Evolutionary conservation across 2,113 vertebrate genomes (phyloP), one percentile per base, ranked within the genome.

Genomic region (Pseudopipra pipra): DNA sequence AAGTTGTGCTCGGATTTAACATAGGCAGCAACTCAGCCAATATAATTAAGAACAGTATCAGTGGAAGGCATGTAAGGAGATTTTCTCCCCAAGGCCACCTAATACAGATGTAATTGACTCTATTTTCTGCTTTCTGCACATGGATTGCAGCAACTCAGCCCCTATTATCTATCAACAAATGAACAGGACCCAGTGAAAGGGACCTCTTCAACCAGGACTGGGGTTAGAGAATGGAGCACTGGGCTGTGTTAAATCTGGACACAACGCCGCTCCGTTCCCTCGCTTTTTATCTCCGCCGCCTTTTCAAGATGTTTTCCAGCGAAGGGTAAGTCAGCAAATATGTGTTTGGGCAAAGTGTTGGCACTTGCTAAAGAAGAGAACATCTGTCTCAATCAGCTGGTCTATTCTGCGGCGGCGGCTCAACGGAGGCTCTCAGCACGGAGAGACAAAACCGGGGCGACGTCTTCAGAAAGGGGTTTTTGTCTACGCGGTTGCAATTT

Each of bases 101-200:
- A 98, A 98, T 98, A 95, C 98, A 98, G 97, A 98, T 97, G 98
- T 98, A 97, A 98, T 98, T 98, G 98, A 98, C 98, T 98, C 97
- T 92, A 95, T 98, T 97, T 98, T 98, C 97, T 98, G 97, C 97
- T 97, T 98, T 98, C 97, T 97, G 97, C 97, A 93, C 98, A 97
- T 86, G 96, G 98, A 97, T 97, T 98, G 96, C 95, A 43, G 93
- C 92, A 96, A 95, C 96, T 97, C 95, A 85, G 94, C 92, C 90
- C 96, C 98, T 98, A 98, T 98, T 98, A 98, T 97, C 89, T 95
- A 70, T 92, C 97, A 96, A 98, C 98, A 98, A 98, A 98, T 98
- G 97, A 98, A 97, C 96, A 92, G 96, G 97, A 97, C 71, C 65
- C 92, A 63, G 61, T 95, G 94, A 97, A 98, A 98, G 95, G 97